phyloP scores from a whole-genome alignment of 2,113 vertebrate genomes.

The Silurus glanis region DNA sequence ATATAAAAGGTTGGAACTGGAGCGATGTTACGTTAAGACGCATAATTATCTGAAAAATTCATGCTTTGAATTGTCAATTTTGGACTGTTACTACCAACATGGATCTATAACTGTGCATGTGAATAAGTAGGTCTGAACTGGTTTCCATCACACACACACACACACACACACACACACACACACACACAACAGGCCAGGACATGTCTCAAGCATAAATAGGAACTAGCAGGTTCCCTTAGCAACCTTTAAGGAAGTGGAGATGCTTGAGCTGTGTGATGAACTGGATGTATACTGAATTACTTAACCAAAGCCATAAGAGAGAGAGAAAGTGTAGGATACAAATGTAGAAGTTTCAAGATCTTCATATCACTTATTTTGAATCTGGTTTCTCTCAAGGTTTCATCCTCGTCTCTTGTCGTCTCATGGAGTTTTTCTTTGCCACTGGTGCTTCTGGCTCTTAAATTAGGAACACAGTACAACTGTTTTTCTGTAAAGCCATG shows the following conservation, averaged over 20 bases:
- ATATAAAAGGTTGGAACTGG: too few relatives aligned
- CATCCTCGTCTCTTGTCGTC: not conserved
- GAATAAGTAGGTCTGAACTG: too few relatives aligned
- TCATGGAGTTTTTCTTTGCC: not conserved
- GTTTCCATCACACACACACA: not conserved
- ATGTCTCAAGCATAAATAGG: not conserved
- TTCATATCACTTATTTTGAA: not conserved
- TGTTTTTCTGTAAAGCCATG: not conserved
- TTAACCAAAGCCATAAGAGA: not conserved
- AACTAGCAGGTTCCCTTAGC: slow-evolving; percentile 4
- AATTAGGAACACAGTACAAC: not conserved
- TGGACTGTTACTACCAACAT: too few relatives aligned
- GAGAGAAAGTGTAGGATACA: not conserved
- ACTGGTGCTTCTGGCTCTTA: not conserved
- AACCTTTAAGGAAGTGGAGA: not conserved
- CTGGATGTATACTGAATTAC: not conserved
- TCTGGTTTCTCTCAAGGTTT: not conserved
- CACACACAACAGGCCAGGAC: slow-evolving; percentile 5
- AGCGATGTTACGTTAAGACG: too few relatives aligned
- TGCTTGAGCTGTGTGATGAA: not conserved
- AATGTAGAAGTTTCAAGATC: not conserved
- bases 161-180: too few relatives aligned
- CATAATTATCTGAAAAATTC: too few relatives aligned
- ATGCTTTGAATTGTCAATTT: too few relatives aligned
- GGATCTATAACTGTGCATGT: too few relatives aligned